Evolutionary conservation across 2,113 vertebrate genomes (phyloP).

Genomic region (Stictonetta naevosa): DNA sequence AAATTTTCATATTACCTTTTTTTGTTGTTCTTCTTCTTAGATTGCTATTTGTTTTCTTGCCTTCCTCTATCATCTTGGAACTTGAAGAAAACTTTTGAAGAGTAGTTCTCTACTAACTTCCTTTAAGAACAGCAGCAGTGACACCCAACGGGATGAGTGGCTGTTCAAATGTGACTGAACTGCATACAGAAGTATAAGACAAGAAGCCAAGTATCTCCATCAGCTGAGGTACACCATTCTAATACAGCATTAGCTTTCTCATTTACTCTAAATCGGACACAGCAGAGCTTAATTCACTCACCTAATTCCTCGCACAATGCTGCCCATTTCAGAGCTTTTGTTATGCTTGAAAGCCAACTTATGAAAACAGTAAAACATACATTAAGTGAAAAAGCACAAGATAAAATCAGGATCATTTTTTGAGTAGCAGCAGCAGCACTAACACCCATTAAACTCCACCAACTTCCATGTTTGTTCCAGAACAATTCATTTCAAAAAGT

Average conservation of each 20-base stretch:
- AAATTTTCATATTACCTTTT: not conserved
- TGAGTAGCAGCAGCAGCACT: not conserved
- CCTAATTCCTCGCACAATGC: not conserved
- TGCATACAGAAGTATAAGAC: not conserved
- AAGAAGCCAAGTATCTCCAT: not conserved
- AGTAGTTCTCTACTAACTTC: not conserved
- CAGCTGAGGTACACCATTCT: not conserved
- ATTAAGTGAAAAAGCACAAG: not conserved
- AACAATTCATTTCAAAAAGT: not conserved
- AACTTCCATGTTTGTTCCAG: not conserved
- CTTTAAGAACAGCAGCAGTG: not conserved
- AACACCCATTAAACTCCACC: not conserved
- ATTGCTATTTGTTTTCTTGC: not conserved
- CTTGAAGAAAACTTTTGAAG: not conserved
- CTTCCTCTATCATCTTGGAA: not conserved
- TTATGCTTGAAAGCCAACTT: not conserved
- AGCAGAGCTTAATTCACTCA: not conserved
- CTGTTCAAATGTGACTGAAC: not conserved
- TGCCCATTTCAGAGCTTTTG: not conserved
- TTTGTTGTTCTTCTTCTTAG: not conserved
- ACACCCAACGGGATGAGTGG: not conserved
- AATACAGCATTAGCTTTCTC: not conserved
- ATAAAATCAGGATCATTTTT: not conserved
- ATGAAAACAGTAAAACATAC: rapidly evolving
- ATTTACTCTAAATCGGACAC: not conserved